Conservation (phyloP, 2,797 vertebrate genomes). For the Diglossa cyanea region DNA sequence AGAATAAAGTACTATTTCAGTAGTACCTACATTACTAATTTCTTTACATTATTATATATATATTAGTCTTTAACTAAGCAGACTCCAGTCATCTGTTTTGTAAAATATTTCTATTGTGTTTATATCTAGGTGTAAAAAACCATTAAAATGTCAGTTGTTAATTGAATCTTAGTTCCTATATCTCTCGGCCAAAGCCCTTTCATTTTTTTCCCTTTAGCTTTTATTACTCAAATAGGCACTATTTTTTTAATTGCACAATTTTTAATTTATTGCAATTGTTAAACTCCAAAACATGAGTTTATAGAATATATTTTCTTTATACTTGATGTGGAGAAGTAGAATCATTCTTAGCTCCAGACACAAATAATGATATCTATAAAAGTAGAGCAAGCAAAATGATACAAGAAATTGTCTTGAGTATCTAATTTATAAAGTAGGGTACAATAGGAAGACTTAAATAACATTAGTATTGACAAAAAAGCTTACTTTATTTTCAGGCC, state of each 20-base stretch:
- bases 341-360: background rate
- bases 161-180: background rate
- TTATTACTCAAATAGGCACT: background rate
- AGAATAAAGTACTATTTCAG: background rate
- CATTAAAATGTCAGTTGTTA: slow-evolving; percentile 12
- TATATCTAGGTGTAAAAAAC: slow-evolving; percentile 47
- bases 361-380: background rate
- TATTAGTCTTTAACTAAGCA: background rate
- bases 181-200: background rate
- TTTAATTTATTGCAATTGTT: background rate
- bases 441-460: background rate
- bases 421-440: background rate
- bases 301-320: background rate
- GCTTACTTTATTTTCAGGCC: background rate
- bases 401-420: background rate
- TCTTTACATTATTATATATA: background rate
- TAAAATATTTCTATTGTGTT: slow-evolving; percentile 13
- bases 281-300: background rate
- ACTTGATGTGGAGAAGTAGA: background rate
- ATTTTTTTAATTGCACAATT: background rate
- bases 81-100: slow-evolving; percentile 18
- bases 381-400: background rate
- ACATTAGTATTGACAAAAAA: background rate
- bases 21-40: background rate
- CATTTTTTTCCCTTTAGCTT: background rate